These are phyloP conservation scores for Gymnarchus niloticus DNA, from an alignment of 2,113 vertebrate species.

Conservation along the genomic window DNA sequence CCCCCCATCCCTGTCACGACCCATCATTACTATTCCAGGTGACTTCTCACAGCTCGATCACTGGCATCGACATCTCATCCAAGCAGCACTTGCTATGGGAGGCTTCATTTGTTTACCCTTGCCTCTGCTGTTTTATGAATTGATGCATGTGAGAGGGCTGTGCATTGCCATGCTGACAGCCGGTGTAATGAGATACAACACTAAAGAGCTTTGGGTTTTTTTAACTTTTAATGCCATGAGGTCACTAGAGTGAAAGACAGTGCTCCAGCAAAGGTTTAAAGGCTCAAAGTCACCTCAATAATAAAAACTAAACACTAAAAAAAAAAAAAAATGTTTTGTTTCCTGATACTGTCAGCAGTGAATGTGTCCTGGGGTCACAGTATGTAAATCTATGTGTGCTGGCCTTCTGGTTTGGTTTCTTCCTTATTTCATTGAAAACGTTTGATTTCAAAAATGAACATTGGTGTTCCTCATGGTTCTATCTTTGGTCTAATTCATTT, in stretches of 20 bases:
- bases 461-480: not conserved
- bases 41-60: not conserved
- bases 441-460: not conserved
- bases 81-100: not conserved
- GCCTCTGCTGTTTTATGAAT: not conserved
- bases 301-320: not conserved
- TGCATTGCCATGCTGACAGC: not conserved
- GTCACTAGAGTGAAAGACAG: not conserved
- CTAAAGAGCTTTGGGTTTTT: not conserved
- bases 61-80: too few species aligned
- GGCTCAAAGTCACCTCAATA: not conserved
- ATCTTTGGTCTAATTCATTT: not conserved
- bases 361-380: not conserved
- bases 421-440: not conserved
- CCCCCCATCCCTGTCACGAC: not conserved
- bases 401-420: not conserved
- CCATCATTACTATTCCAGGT: not conserved
- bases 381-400: not conserved
- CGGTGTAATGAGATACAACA: not conserved
- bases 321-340: not conserved
- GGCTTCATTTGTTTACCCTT: not conserved
- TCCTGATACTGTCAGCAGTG: not conserved
- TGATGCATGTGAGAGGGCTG: not conserved
- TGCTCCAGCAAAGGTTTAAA: not conserved
- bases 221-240: not conserved